A percentile compares a stretch with the other conserved stretches of the same genome.
Conservation (phyloP, 1,140 invertebrate species). For the Drosophila nigrodunni region DNA sequence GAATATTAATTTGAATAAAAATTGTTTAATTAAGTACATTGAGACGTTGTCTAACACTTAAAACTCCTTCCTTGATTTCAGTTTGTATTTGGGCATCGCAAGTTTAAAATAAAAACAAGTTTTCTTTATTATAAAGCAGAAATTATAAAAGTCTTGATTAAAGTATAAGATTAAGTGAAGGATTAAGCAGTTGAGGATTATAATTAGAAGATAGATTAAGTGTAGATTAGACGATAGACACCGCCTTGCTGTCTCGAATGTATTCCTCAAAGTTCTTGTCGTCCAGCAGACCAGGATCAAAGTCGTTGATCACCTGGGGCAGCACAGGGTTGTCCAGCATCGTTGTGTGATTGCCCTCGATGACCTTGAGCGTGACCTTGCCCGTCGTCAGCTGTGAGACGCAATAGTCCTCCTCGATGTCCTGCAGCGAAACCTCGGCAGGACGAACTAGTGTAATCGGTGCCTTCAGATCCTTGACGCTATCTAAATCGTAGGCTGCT, state of each 20-base stretch:
- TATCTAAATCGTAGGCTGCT: conserved; percentile 85
- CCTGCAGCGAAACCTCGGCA: conserved; percentile 85
- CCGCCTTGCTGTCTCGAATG: conserved; percentile 62
- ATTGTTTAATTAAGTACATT: too few species aligned
- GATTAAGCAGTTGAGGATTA: not conserved
- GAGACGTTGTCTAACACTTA: not conserved
- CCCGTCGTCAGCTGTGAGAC: conserved; percentile 86
- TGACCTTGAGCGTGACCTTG: conserved; percentile 85
- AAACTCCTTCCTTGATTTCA: too few species aligned
- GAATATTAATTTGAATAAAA: too few species aligned
- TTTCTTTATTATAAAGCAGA: conserved; percentile 10
- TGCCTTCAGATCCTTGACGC: conserved; percentile 85
- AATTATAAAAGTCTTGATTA: conserved; percentile 6
- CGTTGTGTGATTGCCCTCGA: conserved; percentile 90
- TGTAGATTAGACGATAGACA: conserved; percentile 50
- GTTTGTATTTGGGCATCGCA: too few species aligned
- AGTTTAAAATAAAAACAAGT: conserved; percentile 6
- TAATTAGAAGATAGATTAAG: conserved; percentile 4
- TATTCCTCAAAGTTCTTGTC: conserved; percentile 79
- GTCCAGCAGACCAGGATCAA: conserved; percentile 72
- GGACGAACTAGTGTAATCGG: conserved; percentile 88
- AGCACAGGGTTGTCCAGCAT: conserved; percentile 89
- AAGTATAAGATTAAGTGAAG: conserved; percentile 20
- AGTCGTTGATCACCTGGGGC: conserved; percentile 87
- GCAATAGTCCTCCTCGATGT: conserved; percentile 88